These are phyloP conservation scores for Nesidiocoris tenuis DNA, from an alignment of 2,888 invertebrate species.

Conservation along the genomic window DNA sequence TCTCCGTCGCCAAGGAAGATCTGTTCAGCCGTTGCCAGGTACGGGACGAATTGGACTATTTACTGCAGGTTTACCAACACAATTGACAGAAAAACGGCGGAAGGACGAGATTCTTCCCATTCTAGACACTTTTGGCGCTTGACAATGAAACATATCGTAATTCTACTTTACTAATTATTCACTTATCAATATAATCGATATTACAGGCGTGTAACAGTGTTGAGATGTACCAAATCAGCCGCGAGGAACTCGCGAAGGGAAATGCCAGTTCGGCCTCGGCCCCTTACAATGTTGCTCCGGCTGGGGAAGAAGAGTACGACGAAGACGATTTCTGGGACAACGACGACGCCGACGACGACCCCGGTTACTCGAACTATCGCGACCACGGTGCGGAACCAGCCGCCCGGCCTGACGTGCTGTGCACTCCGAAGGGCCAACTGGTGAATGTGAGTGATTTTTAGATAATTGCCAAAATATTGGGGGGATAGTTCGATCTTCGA, in stretches of 20 bases:
- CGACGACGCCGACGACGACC: not conserved
- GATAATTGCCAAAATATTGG: too few relatives aligned
- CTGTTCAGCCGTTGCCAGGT: constrained; percentile 73
- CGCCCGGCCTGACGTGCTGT: not conserved
- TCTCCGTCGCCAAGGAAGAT: constrained; percentile 64
- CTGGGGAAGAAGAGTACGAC: constrained; percentile 18
- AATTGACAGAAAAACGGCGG: too few relatives aligned
- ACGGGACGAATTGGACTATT: too few relatives aligned
- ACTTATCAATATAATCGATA: too few relatives aligned
- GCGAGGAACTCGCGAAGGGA: not conserved
- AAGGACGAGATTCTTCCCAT: too few relatives aligned
- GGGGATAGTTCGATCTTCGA: too few relatives aligned
- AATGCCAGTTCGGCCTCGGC: not conserved
- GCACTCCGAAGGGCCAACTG: constrained; percentile 2
- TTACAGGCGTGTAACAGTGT: constrained; percentile 24
- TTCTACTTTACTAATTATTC: not conserved
- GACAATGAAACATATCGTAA: not conserved
- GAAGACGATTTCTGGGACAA: constrained; percentile 5
- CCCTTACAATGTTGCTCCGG: not conserved
- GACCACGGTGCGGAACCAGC: not conserved
- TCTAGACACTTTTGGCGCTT: too few relatives aligned
- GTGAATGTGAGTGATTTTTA: constrained; percentile 19
- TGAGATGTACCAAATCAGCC: not conserved
- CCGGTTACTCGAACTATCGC: too few relatives aligned
- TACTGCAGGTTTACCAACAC: too few relatives aligned